Base-by-base conservation (phyloP, 1,140 invertebrate species). In the Amyelois transitella region DNA sequence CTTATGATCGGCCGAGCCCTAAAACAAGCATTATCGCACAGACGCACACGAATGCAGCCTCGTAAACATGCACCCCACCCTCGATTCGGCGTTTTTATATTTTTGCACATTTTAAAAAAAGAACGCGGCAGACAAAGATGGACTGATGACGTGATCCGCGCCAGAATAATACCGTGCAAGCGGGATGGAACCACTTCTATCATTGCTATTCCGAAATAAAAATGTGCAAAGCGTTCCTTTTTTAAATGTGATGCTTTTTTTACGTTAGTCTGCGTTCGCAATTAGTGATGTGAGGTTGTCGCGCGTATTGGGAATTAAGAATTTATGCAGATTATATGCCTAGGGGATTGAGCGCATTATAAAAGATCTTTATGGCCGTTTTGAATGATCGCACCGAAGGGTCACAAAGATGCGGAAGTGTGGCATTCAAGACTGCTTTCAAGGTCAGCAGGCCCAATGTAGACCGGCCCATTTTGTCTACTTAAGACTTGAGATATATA, bases 101-200 rank as follows among this genome's bases (percentile, higher is more conserved):
- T 86, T 85, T 88, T 86, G 81, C 82, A 86, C 82, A 84, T 83
- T 86, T n/a, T 74, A 83, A 85, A 87, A 86, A 86, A 86, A 86
- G 76, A 49, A 65, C 68, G 80, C 68, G 74, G 66, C 72, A 88
- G 84, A 88, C 80, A 88, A 88, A 88, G 84, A 88, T 82, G 84
- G 81, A 88, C 64, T 79, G 81, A 83, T 86, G 84, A 86, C 75
- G 79, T 75, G 75, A 71, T 66, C 67, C 66, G 60, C 66, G 68
- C 66, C 49, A 61, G 57, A 84, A 86, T 82, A 88, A 88, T 86
- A 66, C 66, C 54, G 84, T 58, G 74, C 54, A 67, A 88, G 78
- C 74, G 78, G 73, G 85, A 88, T 76, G 66, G 71, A 67, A 60
- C 52, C 75, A 72, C 64, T 77, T 77, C 77, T 81, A 77, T 84